These are phyloP conservation scores for Psammodynastes pulverulentus DNA, from an alignment of 2,113 vertebrate genomes.

Conservation along the genomic window DNA sequence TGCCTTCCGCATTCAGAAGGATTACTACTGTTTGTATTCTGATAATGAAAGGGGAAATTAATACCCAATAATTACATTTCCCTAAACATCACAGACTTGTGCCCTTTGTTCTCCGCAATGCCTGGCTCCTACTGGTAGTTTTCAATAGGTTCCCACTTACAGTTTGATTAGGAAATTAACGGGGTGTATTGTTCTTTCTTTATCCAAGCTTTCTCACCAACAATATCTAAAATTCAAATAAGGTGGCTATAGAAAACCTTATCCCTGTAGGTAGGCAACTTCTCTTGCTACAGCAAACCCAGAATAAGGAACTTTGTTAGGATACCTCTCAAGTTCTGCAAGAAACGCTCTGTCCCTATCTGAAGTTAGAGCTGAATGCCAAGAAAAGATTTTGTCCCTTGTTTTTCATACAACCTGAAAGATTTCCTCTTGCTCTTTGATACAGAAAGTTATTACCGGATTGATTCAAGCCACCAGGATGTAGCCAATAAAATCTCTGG, in stretches of 20 bases:
- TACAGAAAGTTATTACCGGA: neutral
- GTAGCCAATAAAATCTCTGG: neutral
- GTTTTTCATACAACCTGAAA: neutral
- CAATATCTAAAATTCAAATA: neutral
- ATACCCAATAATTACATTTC: neutral
- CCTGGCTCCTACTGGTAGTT: neutral
- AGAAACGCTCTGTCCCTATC: neutral
- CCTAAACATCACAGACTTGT: neutral
- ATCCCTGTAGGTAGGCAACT: neutral
- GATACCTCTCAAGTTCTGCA: neutral
- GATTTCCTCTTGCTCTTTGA: slow-evolving; percentile 1
- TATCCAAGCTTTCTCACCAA: neutral
- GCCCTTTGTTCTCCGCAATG: neutral
- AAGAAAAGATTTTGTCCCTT: neutral
- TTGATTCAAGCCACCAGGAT: slow-evolving; percentile 2
- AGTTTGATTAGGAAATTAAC: neutral
- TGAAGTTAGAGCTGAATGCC: neutral
- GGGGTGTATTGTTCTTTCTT: neutral
- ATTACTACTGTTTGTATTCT: neutral
- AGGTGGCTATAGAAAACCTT: neutral
- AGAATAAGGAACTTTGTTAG: neutral
- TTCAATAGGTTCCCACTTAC: neutral
- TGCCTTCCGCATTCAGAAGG: neutral
- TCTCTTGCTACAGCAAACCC: neutral
- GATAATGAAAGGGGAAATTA: neutral